Base-by-base conservation (phyloP, 2,888 invertebrate species). In the Cyclophora albipunctata region DNA sequence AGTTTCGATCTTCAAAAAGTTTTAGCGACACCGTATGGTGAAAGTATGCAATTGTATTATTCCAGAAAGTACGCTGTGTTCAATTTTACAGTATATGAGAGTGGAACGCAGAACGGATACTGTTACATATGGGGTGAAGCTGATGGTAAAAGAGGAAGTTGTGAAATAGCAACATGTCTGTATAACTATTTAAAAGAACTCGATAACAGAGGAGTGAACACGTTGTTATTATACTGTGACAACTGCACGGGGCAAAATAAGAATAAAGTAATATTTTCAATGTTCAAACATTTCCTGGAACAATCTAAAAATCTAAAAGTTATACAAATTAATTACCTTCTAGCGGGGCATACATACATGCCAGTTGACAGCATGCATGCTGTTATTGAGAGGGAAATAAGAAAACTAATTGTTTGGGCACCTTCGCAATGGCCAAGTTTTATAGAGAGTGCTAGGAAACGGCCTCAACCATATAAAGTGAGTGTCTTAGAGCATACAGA, bases 331-430 rank as follows among this genome's bases (percentile, higher is more conserved):
- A 68, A 66, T 46, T 71, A 57, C 47, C 51, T 73, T 34, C 49
- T 71, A n/a, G 57, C 66, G 2, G 69, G 70, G 5, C 70, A 72
- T 40, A 66, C 66, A 34, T 64, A 66, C 44, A 71, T 71, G 71
- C 66, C 68, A 5, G 67, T 68, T 3, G 67, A 67, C 50, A 52
- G 47, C 20, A 54, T 62, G 51, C 61, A 62, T 49, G 57, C 62
- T 45, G 53, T 58, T 7, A 66, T 66, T 33, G 64, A 67, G 46
- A 48, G 58, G 41, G 51, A 50, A 51, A 57, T 59, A 6, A 51
- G 44, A 47, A 64, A 58, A 48, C 49, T 57, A 37, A 63, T 54
- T 46, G 55, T 65, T 35, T 62, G 60, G 59, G 58, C 57, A 35
- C 63, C 66, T 35, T 64, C 63, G 2, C 62, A 68, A 54, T 66